Percentiles rank a stretch among this genome's conserved stretches.
Evolutionary conservation across 1,140 invertebrate species (phyloP).

Genomic region (Dryas iulia): DNA sequence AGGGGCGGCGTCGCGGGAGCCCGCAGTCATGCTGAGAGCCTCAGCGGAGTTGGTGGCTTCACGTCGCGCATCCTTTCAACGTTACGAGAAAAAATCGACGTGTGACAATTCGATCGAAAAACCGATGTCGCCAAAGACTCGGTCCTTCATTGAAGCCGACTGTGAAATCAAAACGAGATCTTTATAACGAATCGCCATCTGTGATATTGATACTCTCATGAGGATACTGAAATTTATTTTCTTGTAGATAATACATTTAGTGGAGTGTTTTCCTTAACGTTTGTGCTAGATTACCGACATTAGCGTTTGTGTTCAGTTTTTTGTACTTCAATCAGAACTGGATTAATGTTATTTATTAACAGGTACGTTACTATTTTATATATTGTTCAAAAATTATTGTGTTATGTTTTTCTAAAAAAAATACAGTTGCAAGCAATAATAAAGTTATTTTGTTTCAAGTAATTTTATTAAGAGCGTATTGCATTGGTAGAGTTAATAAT

Average conservation of each 20-base stretch:
- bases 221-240: slow-evolving; percentile 58
- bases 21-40: slow-evolving; percentile 77
- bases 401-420: neutral
- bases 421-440: neutral
- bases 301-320: slow-evolving; percentile 36
- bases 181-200: slow-evolving; percentile 71
- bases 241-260: slow-evolving; percentile 49
- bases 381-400: neutral
- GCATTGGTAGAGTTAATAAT: neutral
- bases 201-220: slow-evolving; percentile 63
- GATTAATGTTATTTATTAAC: slow-evolving; percentile 31
- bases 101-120: slow-evolving; percentile 62
- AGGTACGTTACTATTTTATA: slow-evolving; percentile 33
- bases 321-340: slow-evolving; percentile 19
- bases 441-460: too few species aligned
- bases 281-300: slow-evolving; percentile 32
- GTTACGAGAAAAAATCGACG: slow-evolving; percentile 63
- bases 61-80: slow-evolving; percentile 67
- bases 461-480: too few species aligned
- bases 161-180: slow-evolving; percentile 42
- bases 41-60: slow-evolving; percentile 72
- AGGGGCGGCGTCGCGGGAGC: slow-evolving; percentile 75
- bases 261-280: slow-evolving; percentile 55
- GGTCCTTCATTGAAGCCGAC: slow-evolving; percentile 28
- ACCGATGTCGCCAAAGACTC: slow-evolving; percentile 50